These are phyloP conservation scores for Neogale vison DNA, from an alignment of 2,113 vertebrate species.

Conservation along the genomic window DNA sequence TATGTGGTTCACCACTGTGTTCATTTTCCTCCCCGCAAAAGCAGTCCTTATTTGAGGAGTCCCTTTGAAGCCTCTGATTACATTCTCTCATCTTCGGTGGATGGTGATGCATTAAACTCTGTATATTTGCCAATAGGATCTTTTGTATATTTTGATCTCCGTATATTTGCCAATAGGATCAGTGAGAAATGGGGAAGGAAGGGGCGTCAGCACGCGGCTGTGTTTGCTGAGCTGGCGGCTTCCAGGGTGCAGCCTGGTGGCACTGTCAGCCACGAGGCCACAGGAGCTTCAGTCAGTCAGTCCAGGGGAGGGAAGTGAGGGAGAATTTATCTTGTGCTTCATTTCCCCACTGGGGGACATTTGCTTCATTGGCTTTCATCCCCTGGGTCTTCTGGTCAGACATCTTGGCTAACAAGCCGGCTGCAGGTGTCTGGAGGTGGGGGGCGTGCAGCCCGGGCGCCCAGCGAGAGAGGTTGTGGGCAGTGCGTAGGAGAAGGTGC, in stretches of 20 bases:
- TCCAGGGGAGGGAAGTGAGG: background rate
- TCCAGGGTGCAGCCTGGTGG: background rate
- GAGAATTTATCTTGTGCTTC: rapidly evolving
- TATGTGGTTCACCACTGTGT: background rate
- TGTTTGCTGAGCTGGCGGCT: too few species aligned
- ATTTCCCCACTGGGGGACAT: rapidly evolving
- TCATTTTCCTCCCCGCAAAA: background rate
- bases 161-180: background rate
- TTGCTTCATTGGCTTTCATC: background rate
- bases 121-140: background rate
- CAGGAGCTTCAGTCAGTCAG: rapidly evolving
- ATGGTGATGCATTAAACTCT: background rate
- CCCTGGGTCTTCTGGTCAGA: background rate
- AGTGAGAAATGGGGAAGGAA: background rate
- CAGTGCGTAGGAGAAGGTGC: rapidly evolving
- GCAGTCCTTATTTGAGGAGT: background rate
- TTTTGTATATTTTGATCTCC: background rate
- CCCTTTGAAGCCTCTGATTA: background rate
- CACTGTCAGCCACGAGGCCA: rapidly evolving
- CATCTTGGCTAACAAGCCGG: background rate
- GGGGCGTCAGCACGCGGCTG: rapidly evolving
- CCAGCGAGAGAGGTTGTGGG: background rate
- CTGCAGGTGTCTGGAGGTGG: background rate
- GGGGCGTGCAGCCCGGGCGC: background rate
- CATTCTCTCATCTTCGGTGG: background rate